A percentile compares a stretch with the other conserved stretches of the same genome.
phyloP scores from a whole-genome alignment of 1,140 invertebrate species.

The Papilio polyxenes region DNA sequence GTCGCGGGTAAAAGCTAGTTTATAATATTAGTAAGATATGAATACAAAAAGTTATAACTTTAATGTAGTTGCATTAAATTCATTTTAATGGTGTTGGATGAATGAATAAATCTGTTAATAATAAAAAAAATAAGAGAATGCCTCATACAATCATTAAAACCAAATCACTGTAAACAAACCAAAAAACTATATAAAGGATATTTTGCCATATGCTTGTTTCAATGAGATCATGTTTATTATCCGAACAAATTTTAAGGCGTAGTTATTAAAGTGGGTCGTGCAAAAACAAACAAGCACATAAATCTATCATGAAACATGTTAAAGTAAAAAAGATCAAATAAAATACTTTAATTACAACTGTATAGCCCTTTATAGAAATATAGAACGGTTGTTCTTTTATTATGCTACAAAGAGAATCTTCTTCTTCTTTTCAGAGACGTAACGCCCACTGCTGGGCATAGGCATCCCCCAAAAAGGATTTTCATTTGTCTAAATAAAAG shows the following conservation, averaged over 20 bases:
- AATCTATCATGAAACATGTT: constrained; percentile 13
- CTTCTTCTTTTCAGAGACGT: no score
- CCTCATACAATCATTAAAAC: neutral
- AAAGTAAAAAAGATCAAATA: constrained; percentile 1
- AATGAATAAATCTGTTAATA: no score
- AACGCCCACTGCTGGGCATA: no score
- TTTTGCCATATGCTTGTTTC: neutral
- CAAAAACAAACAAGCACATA: constrained; percentile 4
- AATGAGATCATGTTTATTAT: constrained; percentile 23
- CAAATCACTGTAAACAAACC: neutral
- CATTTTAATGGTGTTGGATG: no score
- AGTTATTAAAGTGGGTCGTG: constrained; percentile 15
- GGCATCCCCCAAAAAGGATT: no score
- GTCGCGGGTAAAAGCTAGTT: no score
- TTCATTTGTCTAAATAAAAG: no score
- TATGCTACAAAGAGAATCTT: no score
- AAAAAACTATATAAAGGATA: neutral
- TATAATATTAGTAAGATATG: no score
- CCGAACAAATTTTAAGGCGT: constrained; percentile 13
- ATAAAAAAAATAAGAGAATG: neutral
- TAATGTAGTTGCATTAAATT: no score
- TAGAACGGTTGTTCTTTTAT: no score
- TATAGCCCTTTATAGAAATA: neutral
- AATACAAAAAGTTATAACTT: no score
- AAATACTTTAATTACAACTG: neutral